Evolutionary conservation across 2,113 vertebrate species (phyloP), one percentile per base, ranked within the genome.

Genomic region (Chaenogobius annularis): DNA sequence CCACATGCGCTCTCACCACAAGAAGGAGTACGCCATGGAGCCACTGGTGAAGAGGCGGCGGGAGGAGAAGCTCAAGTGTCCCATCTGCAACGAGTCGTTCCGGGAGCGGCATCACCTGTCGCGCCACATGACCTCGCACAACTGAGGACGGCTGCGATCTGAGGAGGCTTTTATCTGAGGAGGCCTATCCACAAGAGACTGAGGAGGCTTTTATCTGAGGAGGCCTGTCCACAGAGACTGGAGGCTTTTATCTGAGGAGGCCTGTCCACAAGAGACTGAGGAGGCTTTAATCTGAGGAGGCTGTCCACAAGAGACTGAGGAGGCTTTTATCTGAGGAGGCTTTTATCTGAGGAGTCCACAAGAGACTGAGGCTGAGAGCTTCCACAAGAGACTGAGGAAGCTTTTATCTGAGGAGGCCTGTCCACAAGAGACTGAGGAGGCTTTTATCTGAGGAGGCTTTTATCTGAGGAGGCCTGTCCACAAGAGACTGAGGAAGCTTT

Each of bases 1-100:
- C 94, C 97, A 99, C 93, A 99, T 99, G 97, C 90, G 97, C 56
- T 99, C 97, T 17, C 97, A 99, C 82, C 97, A 99, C 94, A 98
- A 99, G 86, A 98, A 98, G 93, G 97, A 99, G 81, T 99, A 91
- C 44, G 85, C 96, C 31, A 94, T 98, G 93, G 97, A 99, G 91
- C 96, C 97, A 3, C 82, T 98, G 74, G 95, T 98, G 68, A 98
- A 98, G 88, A 90, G 97, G 56, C 89, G 97, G 78, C 93, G 97
- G 1, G 97, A 99, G 90, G 97, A 99, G 89, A 99, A 99, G 79
- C 96, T 99, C 87, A 98, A 97, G 92, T 99, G 97, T 72, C 96
- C 97, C 82, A 99, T 99, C 83, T 99, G 97, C 91, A 98, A 98
- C 22, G 97, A 99, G 90, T 96, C 97, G 62, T 99, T 99, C 91